These are phyloP conservation scores for Euphonia xanthogaster DNA, from an alignment of 2,797 vertebrate species.

Conservation along the genomic window DNA sequence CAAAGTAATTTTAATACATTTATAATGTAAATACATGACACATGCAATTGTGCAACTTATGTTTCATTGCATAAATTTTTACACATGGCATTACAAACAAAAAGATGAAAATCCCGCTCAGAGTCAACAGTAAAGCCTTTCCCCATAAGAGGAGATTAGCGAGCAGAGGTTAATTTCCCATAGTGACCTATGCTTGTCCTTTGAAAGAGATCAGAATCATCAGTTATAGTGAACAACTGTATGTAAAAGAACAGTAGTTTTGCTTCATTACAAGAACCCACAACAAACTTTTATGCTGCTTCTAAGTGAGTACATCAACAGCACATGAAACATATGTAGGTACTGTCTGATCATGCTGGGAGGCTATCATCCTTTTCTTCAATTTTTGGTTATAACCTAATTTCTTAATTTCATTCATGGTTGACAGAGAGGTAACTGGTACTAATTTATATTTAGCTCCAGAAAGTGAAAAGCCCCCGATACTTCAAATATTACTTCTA, in stretches of 20 bases:
- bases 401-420: background rate
- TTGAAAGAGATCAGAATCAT: background rate
- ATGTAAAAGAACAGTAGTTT: background rate
- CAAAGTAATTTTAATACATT: background rate
- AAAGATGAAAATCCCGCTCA: background rate
- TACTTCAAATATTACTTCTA: background rate
- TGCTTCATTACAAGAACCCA: background rate
- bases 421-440: background rate
- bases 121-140: background rate
- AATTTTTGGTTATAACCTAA: background rate
- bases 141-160: background rate
- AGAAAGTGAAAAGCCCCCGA: background rate
- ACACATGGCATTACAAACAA: background rate
- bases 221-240: background rate
- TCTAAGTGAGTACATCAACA: background rate
- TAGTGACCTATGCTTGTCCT: background rate
- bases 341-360: background rate
- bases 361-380: background rate
- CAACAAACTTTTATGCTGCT: background rate
- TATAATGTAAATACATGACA: background rate
- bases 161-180: background rate
- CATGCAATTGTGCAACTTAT: rapidly evolving
- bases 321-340: background rate
- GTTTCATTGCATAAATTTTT: background rate
- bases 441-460: background rate